Base-by-base conservation (phyloP, 2,888 invertebrate genomes). In the Cremastobaeus sp. region DNA sequence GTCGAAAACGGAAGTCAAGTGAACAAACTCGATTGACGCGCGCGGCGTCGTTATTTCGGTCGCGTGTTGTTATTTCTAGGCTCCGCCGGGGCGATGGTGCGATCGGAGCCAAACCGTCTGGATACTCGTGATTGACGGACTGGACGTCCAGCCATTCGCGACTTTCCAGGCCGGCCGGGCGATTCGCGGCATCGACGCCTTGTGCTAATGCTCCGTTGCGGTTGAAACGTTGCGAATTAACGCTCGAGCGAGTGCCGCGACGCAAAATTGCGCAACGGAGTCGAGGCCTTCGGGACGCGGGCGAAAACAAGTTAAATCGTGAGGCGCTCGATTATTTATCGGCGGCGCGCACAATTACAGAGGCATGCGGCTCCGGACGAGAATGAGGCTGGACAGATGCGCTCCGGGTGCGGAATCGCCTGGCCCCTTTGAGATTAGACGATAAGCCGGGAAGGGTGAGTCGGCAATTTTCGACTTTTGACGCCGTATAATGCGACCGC, bases 21-120 rank as follows among this genome's bases (percentile, higher is more conserved):
- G 17, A 25, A 35, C 39, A 60, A 52, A 54, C 41, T 35, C 39
- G 32, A 47, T n/a, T 45, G 57, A 65, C 35, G 32, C 41, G 69
- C 37, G 28, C 30, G 41, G 41, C 20, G 41, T 55, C 39, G 62
- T 64, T 74, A 62, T 62, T 62, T 70, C 60, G 41, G 21, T 25
- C 14, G 39, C 9, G 34, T 32, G 54, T 62, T 74, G 59, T 69
- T 64, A 52, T 69, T 64, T 64, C 65, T 43, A 47, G 45, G 45
- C 47, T 55, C 28, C 62, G 57, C 62, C 62, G 14, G 57, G 20
- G n/a, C n/a, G 57, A 47, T 66, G 70, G 74, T 80, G 75, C 77
- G 78, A 80, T 79, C 78, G 82, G 80, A 82, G 82, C 83, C 83
- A 81, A 82, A 81, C 82, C 72, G 84, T 83, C 83, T 82, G 79